phyloP scores from a whole-genome alignment of 2,797 vertebrate genomes.

The Potorous gilbertii region DNA sequence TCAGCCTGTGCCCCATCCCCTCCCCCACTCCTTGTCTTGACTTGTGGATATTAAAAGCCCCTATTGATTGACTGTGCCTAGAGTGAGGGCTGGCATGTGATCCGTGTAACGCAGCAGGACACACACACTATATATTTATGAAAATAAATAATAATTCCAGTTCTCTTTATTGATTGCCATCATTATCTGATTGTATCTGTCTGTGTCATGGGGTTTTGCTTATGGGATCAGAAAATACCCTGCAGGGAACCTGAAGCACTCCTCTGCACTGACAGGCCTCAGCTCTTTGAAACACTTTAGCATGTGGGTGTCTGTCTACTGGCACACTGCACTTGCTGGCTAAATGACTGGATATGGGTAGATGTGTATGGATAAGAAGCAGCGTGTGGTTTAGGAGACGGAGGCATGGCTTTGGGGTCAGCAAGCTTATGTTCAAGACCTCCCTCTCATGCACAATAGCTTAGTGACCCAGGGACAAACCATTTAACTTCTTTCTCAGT shows the following conservation, averaged over 20 bases:
- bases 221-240: constrained; percentile 38
- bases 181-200: constrained; percentile 68
- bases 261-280: background rate
- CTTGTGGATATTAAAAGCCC: constrained; percentile 53
- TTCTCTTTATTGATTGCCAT: constrained; percentile 70
- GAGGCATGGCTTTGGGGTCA: background rate
- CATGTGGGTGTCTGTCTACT: background rate
- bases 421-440: background rate
- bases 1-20: background rate
- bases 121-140: constrained; percentile 50
- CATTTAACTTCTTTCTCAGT: background rate
- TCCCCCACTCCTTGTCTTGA: background rate
- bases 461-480: background rate
- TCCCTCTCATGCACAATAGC: background rate
- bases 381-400: background rate
- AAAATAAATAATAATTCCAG: constrained; percentile 76
- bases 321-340: background rate
- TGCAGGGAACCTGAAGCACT: background rate
- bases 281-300: background rate
- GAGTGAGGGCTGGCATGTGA: constrained; percentile 68
- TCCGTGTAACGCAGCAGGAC: constrained; percentile 61
- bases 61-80: constrained; percentile 72
- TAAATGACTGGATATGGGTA: background rate
- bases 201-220: constrained; percentile 55
- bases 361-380: background rate